phyloP scores from a whole-genome alignment of 2,888 invertebrate species.

The Micropterix aruncella region DNA sequence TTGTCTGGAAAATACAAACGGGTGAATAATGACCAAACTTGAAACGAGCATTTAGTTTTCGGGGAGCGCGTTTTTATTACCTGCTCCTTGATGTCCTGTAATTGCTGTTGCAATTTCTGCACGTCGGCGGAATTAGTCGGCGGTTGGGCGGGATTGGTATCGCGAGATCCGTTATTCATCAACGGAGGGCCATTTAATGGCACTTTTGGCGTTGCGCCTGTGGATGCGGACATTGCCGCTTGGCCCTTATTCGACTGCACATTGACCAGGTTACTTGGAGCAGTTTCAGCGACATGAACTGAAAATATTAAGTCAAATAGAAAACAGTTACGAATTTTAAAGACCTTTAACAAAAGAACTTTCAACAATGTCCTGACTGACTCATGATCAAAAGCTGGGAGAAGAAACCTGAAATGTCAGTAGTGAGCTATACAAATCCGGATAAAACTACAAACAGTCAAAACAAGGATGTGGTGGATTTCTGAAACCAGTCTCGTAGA shows the following conservation, averaged over 20 bases:
- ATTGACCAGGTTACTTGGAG: conserved; percentile 24
- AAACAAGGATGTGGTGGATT: no score
- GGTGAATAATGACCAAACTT: neutral
- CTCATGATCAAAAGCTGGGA: no score
- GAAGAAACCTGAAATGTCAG: no score
- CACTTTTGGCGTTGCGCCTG: neutral
- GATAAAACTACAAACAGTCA: no score
- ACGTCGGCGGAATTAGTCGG: conserved; percentile 58
- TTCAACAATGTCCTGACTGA: no score
- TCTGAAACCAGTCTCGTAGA: no score
- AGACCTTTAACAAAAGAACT: no score
- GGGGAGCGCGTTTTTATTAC: conserved; percentile 26
- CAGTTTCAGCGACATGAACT: conserved; percentile 4
- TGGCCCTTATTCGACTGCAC: conserved; percentile 36
- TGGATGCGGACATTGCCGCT: conserved; percentile 16
- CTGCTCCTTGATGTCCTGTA: conserved; percentile 96
- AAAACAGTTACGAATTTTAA: no score
- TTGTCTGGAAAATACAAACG: conserved; percentile 88
- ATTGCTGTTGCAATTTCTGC: conserved; percentile 81
- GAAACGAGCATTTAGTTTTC: neutral
- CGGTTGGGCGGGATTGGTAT: conserved; percentile 12
- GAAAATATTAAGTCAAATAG: no score
- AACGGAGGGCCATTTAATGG: conserved; percentile 6
- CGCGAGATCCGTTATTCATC: conserved; percentile 12
- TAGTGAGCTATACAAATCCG: no score